These are phyloP conservation scores for Mormyrops boulengeri DNA, from an alignment of 2,797 vertebrate species.

Conservation along the genomic window DNA sequence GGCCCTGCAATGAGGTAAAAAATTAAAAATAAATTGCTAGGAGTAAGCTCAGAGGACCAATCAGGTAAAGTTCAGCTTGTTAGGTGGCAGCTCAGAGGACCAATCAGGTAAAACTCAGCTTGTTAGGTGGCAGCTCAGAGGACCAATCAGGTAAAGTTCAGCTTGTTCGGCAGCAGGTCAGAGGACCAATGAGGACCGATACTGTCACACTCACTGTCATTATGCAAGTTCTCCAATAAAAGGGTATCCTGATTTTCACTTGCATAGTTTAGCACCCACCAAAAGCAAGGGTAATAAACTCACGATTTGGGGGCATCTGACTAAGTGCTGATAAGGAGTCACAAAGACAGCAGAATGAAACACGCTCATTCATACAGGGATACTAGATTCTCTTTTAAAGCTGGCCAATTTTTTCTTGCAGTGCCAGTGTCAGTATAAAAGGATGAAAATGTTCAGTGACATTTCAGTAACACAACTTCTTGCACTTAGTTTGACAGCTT, in stretches of 20 bases:
- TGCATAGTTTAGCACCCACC: background rate
- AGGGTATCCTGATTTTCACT: constrained; percentile 17
- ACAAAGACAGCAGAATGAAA: background rate
- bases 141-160: background rate
- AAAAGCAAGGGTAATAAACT: background rate
- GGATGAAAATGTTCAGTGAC: background rate
- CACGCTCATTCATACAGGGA: background rate
- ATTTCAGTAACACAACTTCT: background rate
- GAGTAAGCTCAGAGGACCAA: too few species aligned
- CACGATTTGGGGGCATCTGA: background rate
- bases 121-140: background rate
- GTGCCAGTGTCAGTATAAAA: background rate
- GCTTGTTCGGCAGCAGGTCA: background rate
- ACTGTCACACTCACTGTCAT: constrained; percentile 49
- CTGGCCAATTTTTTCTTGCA: background rate
- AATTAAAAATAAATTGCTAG: background rate
- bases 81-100: background rate
- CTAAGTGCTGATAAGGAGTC: background rate
- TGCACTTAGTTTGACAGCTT: background rate
- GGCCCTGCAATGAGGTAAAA: background rate
- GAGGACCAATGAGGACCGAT: background rate
- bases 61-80: background rate
- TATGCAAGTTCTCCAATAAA: constrained; percentile 55
- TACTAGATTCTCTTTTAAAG: background rate
- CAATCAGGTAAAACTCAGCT: background rate